Evolutionary conservation across 2,888 invertebrate species (phyloP).

Genomic region (Hemicrepidius hirtus): DNA sequence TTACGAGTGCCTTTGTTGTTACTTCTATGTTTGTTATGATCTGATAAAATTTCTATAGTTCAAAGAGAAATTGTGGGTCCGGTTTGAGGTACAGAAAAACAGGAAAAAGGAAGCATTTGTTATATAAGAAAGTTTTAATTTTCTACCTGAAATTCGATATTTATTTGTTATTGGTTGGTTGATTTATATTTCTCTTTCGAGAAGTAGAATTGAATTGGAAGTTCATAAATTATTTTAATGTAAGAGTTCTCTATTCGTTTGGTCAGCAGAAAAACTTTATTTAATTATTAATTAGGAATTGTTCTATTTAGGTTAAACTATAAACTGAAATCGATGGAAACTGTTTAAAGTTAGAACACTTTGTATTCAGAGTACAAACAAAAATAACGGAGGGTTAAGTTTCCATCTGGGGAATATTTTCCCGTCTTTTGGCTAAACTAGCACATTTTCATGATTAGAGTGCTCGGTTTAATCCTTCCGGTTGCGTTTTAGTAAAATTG

Average conservation of each 20-base stretch:
- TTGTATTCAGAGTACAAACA: conserved; percentile 14
- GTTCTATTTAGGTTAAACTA: background rate
- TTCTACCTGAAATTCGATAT: background rate
- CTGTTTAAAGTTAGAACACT: conserved; percentile 11
- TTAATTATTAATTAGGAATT: background rate
- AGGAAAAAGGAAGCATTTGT: background rate
- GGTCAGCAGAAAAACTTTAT: too few relatives aligned
- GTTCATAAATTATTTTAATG: too few relatives aligned
- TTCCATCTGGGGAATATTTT: background rate
- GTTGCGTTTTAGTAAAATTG: background rate
- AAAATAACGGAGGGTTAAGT: background rate
- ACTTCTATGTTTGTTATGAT: background rate
- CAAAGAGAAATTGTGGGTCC: conserved; percentile 2
- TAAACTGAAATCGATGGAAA: background rate
- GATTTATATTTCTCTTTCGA: background rate
- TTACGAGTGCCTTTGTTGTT: conserved; percentile 1
- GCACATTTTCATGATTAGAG: background rate
- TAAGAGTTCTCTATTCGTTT: too few relatives aligned
- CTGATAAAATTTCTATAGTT: background rate
- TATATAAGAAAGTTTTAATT: conserved; percentile 10
- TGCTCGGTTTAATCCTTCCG: background rate
- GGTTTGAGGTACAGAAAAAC: background rate
- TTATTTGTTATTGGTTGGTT: background rate
- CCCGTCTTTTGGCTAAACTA: background rate
- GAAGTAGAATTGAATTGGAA: background rate